Evolutionary conservation across 2,797 vertebrate genomes (phyloP), one percentile per base, ranked within the genome.

Genomic region (Enteromius afrohamiltoni): DNA sequence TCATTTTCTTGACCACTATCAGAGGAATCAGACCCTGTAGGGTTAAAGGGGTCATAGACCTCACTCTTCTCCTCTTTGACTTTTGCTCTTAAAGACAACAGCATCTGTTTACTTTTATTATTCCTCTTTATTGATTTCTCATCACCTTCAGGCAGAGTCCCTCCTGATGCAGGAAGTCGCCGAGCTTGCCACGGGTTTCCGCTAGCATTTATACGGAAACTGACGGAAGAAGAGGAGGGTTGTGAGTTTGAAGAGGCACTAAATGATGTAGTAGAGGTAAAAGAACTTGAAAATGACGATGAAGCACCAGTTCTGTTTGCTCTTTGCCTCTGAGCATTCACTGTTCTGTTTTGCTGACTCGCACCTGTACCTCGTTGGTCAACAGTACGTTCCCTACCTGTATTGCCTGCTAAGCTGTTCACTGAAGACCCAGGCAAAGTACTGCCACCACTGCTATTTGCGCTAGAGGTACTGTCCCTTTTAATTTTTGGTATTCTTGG

Each of bases 401-500:
- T 95, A 86, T 95, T 95, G 71, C 97, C 97, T 1, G 97, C 96
- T 73, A 98, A 93, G 80, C 92, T 96, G 88, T 92, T 97, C 79
- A 95, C 91, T 82, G 95, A 94, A 2, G 91, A 93, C 65, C 93
- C 96, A 71, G 96, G 95, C 75, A 96, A 88, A 62, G 93, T 86
- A 79, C 82, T 87, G 40, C 58, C 74, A 40, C 85, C 45, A 1
- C 69, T 80, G 14, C 79, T 55, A 67, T 86, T 85, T 84, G 75
- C 40, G 82, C 67, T 55, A 60, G 88, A 67, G 29, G 79, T 80
- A 64, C 77, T 86, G 83, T 96, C 95, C 83, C 93, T 95, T 91
- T 95, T 97, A 89, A 98, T 95, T 95, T 97, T 99, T 92, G 98
- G 98, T 95, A 98, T 99, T 90, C 96, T 94, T 71, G 98, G 98